phyloP scores from a whole-genome alignment of 2,113 vertebrate genomes.

The Rafetus swinhoei region DNA sequence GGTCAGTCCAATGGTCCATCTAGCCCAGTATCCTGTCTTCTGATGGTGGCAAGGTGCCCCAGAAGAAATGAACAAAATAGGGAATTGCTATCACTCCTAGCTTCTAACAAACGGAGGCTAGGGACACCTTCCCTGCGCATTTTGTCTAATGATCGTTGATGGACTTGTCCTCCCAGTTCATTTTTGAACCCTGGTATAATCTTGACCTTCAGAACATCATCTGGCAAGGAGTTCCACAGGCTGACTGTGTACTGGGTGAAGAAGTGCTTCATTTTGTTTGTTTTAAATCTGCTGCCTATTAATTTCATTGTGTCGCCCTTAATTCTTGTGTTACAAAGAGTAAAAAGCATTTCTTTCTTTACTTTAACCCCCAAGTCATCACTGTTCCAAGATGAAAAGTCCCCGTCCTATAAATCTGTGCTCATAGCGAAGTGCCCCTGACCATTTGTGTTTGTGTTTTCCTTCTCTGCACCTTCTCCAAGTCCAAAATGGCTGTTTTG shows the following conservation, averaged over 20 bases:
- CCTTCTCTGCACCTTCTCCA: too few species aligned
- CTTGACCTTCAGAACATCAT: background rate
- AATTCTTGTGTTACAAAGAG: background rate
- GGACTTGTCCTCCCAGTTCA: too few species aligned
- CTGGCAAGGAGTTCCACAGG: too few species aligned
- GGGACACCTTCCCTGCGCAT: background rate
- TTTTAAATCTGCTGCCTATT: too few species aligned
- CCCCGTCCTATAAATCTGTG: too few species aligned
- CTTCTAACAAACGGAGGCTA: background rate
- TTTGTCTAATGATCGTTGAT: too few species aligned
- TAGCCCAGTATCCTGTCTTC: background rate
- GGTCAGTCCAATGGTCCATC: background rate
- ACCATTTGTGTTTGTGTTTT: too few species aligned
- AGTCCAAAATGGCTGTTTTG: too few species aligned
- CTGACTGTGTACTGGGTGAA: background rate
- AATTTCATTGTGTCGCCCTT: too few species aligned
- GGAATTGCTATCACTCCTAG: background rate
- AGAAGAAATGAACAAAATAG: background rate
- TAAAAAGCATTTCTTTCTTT: background rate
- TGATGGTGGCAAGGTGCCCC: background rate
- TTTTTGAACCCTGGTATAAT: background rate
- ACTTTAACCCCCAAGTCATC: background rate
- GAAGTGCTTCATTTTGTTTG: too few species aligned
- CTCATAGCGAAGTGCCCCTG: too few species aligned
- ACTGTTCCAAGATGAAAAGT: background rate